phyloP scores from a whole-genome alignment of 1,140 invertebrate genomes.

The Rhopalosiphum maidis region DNA sequence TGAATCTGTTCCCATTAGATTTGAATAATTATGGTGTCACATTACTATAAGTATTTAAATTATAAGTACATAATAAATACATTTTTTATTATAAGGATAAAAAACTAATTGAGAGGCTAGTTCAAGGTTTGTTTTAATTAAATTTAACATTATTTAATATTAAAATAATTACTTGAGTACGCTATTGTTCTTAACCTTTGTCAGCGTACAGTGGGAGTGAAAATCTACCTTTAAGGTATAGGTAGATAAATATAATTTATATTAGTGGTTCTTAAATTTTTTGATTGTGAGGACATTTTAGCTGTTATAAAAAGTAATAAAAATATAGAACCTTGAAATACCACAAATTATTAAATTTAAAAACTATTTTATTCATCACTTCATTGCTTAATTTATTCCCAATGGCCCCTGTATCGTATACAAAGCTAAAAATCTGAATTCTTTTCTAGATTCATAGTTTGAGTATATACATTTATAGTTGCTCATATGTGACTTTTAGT shows the following conservation, averaged over 20 bases:
- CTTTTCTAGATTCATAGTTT: background rate
- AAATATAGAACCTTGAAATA: background rate
- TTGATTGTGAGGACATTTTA: background rate
- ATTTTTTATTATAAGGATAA: background rate
- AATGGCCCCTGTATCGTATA: background rate
- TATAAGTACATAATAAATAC: background rate
- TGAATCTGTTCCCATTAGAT: background rate
- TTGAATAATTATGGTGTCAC: background rate
- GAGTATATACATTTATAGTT: background rate
- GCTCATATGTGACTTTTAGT: background rate
- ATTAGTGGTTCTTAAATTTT: background rate
- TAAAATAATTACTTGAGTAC: background rate
- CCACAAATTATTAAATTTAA: background rate
- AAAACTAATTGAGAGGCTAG: background rate
- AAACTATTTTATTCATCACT: background rate
- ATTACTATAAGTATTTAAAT: background rate
- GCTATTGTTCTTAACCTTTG: background rate
- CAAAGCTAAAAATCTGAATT: background rate
- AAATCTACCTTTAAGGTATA: background rate
- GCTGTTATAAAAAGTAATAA: background rate
- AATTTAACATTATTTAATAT: slow-evolving; percentile 12
- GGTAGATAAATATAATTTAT: background rate
- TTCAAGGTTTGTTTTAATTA: background rate
- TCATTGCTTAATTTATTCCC: background rate
- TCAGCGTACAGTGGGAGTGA: background rate